phyloP scores from a whole-genome alignment of 1,140 invertebrate species.

The Aricia agestis region DNA sequence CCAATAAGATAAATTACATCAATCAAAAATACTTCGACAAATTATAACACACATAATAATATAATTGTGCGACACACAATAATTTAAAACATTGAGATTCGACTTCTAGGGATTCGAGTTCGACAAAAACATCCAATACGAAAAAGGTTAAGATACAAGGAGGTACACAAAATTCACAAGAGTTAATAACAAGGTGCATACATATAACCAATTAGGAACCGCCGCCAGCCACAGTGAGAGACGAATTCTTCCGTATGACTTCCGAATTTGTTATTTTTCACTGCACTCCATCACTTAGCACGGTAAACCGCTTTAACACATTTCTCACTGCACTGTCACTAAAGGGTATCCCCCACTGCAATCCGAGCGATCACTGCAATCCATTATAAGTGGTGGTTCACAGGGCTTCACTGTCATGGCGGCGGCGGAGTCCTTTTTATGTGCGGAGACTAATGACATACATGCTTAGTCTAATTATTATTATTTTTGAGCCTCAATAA shows the following conservation, averaged over 20 bases:
- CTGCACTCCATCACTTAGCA: constrained; percentile 57
- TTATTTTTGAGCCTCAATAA: constrained; percentile 37
- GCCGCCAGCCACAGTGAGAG: constrained; percentile 64
- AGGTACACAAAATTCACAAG: constrained; percentile 33
- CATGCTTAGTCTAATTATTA: constrained; percentile 50
- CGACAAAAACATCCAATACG: constrained; percentile 4
- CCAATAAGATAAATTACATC: no score
- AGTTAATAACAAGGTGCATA: constrained; percentile 69
- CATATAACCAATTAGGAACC: constrained; percentile 53
- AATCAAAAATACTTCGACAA: no score
- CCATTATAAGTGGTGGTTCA: constrained; percentile 43
- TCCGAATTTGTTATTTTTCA: constrained; percentile 38
- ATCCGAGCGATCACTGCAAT: constrained; percentile 72
- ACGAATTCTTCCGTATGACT: constrained; percentile 26
- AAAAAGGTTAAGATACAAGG: constrained; percentile 17
- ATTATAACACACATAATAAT: no score
- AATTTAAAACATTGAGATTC: not conserved
- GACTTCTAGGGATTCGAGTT: not conserved
- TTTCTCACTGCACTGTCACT: constrained; percentile 66
- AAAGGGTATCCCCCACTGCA: constrained; percentile 63
- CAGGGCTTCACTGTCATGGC: constrained; percentile 45
- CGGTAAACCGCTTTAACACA: constrained; percentile 53
- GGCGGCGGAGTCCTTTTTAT: constrained; percentile 58
- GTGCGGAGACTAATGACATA: constrained; percentile 51
- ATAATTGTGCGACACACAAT: not conserved